Percentiles rank a stretch among this genome's conserved stretches.
phyloP scores from a whole-genome alignment of 1,140 invertebrate genomes.

The Dendrolimus punctatus region DNA sequence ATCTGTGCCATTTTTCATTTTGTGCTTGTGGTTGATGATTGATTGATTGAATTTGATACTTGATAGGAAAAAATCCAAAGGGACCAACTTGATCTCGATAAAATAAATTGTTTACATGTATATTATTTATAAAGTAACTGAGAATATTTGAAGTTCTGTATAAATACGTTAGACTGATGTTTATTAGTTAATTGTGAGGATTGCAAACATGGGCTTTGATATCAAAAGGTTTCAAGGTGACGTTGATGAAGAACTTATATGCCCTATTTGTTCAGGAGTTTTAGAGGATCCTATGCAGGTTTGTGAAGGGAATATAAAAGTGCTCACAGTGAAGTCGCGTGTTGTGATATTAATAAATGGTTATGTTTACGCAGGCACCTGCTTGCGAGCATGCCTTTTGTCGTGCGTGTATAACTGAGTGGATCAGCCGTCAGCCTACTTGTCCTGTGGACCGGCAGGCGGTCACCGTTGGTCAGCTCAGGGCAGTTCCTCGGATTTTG shows the following conservation, averaged over 20 bases:
- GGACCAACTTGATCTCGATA: too few species aligned
- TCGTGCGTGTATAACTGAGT: slow-evolving; percentile 93
- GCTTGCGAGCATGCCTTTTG: slow-evolving; percentile 98
- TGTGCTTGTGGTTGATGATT: too few species aligned
- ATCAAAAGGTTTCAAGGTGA: slow-evolving; percentile 90
- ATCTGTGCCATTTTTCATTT: too few species aligned
- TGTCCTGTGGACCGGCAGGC: slow-evolving; percentile 94
- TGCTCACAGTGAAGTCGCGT: not conserved
- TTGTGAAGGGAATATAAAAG: slow-evolving; percentile 18
- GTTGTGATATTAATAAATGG: slow-evolving; percentile 1
- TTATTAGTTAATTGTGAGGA: slow-evolving; percentile 22
- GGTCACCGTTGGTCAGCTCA: slow-evolving; percentile 88
- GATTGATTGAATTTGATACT: too few species aligned
- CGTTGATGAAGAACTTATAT: slow-evolving; percentile 93
- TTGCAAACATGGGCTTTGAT: slow-evolving; percentile 87
- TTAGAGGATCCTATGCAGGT: slow-evolving; percentile 93
- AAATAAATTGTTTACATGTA: not conserved
- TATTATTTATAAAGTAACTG: not conserved
- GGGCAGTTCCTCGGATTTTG: slow-evolving; percentile 92
- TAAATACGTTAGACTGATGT: slow-evolving; percentile 25
- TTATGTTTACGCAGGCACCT: slow-evolving; percentile 81
- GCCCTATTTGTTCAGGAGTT: slow-evolving; percentile 93
- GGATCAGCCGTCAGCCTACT: slow-evolving; percentile 92
- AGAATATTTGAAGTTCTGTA: slow-evolving; percentile 1
- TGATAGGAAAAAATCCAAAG: too few species aligned